Conservation (phyloP, 2,888 invertebrate species). For the Conops quadrifasciatus region DNA sequence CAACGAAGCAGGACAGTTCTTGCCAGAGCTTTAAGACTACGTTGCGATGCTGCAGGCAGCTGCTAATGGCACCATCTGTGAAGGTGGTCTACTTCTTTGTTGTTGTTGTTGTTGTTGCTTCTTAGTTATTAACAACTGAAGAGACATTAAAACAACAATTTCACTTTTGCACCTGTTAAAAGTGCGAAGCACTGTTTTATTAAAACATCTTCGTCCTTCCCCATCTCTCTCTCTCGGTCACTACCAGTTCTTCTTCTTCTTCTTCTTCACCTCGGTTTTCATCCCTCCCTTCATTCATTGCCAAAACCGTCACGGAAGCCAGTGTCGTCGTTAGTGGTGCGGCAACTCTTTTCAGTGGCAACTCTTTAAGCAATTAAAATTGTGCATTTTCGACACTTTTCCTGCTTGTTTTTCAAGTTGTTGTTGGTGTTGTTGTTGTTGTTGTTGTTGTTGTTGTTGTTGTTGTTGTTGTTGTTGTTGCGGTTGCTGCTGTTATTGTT, state of each 20-base stretch:
- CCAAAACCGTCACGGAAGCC: background rate
- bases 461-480: constrained; percentile 37
- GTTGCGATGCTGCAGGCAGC: too few relatives aligned
- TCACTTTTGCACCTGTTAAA: background rate
- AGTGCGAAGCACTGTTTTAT: background rate
- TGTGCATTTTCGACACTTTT: constrained; percentile 29
- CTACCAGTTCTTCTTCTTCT: too few relatives aligned
- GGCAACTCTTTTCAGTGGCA: constrained; percentile 11
- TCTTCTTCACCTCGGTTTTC: too few relatives aligned
- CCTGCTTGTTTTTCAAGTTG: background rate
- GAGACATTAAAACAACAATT: constrained; percentile 24
- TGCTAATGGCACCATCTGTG: too few relatives aligned
- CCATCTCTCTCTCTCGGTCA: too few relatives aligned
- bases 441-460: constrained; percentile 8
- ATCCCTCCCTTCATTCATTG: too few relatives aligned
- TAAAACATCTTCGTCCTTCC: too few relatives aligned
- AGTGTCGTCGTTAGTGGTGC: background rate
- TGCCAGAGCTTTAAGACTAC: too few relatives aligned
- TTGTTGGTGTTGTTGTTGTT: too few relatives aligned
- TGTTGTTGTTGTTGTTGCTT: background rate
- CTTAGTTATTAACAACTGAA: constrained; percentile 10
- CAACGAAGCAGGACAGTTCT: background rate
- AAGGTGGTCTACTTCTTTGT: background rate
- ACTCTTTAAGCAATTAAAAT: constrained; percentile 39
- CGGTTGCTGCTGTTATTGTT: background rate